Base-by-base conservation (phyloP, 1,140 invertebrate genomes). In the Adoxophyes honmai region DNA sequence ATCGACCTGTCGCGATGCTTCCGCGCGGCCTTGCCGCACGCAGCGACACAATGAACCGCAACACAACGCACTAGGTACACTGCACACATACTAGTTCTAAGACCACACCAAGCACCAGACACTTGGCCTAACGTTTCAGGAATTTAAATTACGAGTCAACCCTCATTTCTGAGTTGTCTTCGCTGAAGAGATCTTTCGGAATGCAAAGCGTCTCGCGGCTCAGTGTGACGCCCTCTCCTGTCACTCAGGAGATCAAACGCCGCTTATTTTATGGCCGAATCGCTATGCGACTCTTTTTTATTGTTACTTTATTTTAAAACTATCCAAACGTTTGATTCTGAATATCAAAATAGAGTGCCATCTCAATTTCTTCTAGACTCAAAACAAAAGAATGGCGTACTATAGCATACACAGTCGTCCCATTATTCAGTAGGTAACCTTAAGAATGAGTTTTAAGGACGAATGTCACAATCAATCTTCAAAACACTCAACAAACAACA, bases 1-100 rank as follows among this genome's bases (percentile, higher is more conserved):
- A 82, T 75, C 81, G 77, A 81, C 81, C 79, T 73, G 76, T 74
- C 66, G 73, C 78, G 70, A 66, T 70, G 73, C 73, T 68, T 76
- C 77, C 78, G 79, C 82, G 81, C 70, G 81, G 81, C 85, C 81
- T 83, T 83, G 78, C 76, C 51, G 33, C 51, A 34, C 28, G n/a
- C 14, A 11, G n/a, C 33, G 11, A 52, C 51, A 34, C 51, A 16
- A 34, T 52, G 14, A 16, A 33, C 4, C 14, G 51, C 56, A 68
- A 73, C 62, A 70, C 55, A 51, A 67, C 61, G 70, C 69, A 75
- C 34, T 33, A 51, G 34, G 15, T 42, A 57, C 44, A 42, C 64
- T 71, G 68, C 70, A 74, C 71, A 70, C 67, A 68, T 54, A 58
- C 21, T 28, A 28, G 21, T 28, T 28, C 21, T 28, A 3, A 28